phyloP scores from a whole-genome alignment of 2,113 vertebrate genomes.

The Pleuronectes platessa region DNA sequence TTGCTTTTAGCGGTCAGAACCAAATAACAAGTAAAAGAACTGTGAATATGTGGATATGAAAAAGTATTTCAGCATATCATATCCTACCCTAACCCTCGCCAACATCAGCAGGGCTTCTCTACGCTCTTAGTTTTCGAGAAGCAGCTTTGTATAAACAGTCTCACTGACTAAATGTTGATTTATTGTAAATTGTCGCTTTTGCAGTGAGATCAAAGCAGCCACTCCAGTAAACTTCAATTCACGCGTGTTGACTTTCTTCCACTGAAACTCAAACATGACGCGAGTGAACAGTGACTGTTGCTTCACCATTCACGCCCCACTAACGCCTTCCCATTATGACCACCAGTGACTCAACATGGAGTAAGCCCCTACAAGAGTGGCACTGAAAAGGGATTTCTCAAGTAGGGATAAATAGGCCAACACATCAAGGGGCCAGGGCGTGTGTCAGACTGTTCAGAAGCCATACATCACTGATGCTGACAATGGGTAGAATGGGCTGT shows the following conservation, averaged over 20 bases:
- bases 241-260: slow-evolving; percentile 65
- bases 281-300: slow-evolving; percentile 33
- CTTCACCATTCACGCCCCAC: slow-evolving; percentile 40
- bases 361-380: slow-evolving; percentile 10
- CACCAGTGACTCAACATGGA: slow-evolving; percentile 46
- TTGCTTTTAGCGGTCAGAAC: no score
- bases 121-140: not conserved
- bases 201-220: slow-evolving; percentile 49
- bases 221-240: slow-evolving; percentile 47
- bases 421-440: slow-evolving; percentile 56
- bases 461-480: slow-evolving; percentile 47
- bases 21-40: no score
- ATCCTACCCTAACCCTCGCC: not conserved
- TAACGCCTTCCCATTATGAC: slow-evolving; percentile 42
- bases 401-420: slow-evolving; percentile 16
- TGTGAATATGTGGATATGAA: not conserved
- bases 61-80: not conserved
- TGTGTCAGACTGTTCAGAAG: slow-evolving; percentile 24
- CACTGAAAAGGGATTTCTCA: slow-evolving; percentile 49
- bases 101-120: not conserved
- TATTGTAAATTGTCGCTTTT: slow-evolving; percentile 29
- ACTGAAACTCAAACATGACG: slow-evolving; percentile 75
- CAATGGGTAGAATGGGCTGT: slow-evolving; percentile 34
- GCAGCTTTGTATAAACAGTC: not conserved
- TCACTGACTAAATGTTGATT: slow-evolving; percentile 9